phyloP scores from a whole-genome alignment of 2,888 invertebrate species.

The Trachelus iudaicus region DNA sequence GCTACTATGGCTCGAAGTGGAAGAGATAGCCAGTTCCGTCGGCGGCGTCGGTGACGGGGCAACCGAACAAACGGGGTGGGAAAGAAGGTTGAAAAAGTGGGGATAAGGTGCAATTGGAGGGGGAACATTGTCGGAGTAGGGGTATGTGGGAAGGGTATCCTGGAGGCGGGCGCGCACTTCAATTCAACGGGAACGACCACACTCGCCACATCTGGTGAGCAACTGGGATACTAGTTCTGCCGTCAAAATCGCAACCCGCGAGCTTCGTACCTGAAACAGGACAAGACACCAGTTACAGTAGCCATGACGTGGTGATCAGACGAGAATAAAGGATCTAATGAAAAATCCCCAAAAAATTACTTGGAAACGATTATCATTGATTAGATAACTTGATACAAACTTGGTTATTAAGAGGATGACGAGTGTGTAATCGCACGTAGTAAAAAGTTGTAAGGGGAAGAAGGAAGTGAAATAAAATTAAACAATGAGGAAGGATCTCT shows the following conservation, averaged over 20 bases:
- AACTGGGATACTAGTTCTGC: constrained; percentile 45
- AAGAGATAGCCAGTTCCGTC: constrained; percentile 56
- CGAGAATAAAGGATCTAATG: neutral
- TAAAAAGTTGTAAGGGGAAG: constrained; percentile 6
- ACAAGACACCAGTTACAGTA: neutral
- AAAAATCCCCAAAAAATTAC: neutral
- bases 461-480: neutral
- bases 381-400: neutral
- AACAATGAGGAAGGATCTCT: constrained; percentile 15
- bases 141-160: constrained; percentile 46
- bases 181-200: constrained; percentile 59
- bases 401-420: neutral
- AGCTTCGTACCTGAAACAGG: neutral
- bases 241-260: constrained; percentile 8
- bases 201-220: constrained; percentile 61
- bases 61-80: constrained; percentile 38
- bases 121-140: constrained; percentile 16
- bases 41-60: constrained; percentile 39
- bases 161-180: constrained; percentile 63
- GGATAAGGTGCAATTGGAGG: constrained; percentile 11
- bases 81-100: constrained; percentile 15
- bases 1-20: constrained; percentile 44
- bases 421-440: neutral
- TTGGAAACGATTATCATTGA: neutral
- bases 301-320: neutral